Base-by-base conservation (phyloP, 2,113 vertebrate species). In the Physeter macrocephalus region DNA sequence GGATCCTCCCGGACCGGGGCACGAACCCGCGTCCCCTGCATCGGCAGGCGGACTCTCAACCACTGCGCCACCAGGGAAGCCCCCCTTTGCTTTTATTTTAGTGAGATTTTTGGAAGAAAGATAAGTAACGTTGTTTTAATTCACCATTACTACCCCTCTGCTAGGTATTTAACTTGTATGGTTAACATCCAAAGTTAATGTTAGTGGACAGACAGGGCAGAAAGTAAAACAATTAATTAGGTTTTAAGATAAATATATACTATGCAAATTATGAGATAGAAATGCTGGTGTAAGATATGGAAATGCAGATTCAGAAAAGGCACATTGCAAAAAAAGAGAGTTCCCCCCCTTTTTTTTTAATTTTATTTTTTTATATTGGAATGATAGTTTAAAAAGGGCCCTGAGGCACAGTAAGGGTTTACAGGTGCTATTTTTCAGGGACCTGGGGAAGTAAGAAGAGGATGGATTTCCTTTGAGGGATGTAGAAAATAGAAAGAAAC, bases 321-420 rank as follows among this genome's bases (percentile, higher is more conserved):
- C 5, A 20, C 14, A 52, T 59, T 4, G 27, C 17, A 8, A 54
- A 61, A 90, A 43, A 72, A 25, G 1, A 3, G 0, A 18, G 2
- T 59, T 2, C 21, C 6, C 49, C 52, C 52, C 5, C 0, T 17
- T 1, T 17, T 52, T 52, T 6, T 52, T 27, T 14, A 2, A 14
- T 4, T 4, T 14, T 31, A n/a, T 36, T 86, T 72, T 43, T 69
- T 62, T 25, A 17, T 11, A 1, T 31, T 69, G 36, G 7, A 25
- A 67, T 57, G 14, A n/a, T 54, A 23, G 6, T 49, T 96, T 88
- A n/a, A 43, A 39, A 59, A 13, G 5, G 0, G 2, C 3, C 8
- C 14, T 27, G 4, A 59, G 1, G 18, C 92, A 6, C 17, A 67
- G 39, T 49, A 27, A 7, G 14, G 14, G 10, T 12, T 46, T 52